Evolutionary conservation across 1,140 invertebrate genomes (phyloP), one percentile per base, ranked within the genome.

Genomic region (Drosophila equinoxialis): DNA sequence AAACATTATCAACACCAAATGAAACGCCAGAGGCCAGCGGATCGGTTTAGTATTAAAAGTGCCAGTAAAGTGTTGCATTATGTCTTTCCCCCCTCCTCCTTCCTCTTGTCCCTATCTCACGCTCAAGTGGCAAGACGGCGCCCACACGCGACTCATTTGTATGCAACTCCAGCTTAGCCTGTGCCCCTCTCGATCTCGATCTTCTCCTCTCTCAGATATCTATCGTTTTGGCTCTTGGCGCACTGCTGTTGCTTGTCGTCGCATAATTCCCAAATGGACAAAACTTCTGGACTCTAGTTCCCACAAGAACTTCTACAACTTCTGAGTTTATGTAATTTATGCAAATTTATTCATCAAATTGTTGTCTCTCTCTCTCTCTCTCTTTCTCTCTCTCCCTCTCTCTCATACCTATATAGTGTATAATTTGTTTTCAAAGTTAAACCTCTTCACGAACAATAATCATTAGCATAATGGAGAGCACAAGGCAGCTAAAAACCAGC

Each of bases 81-180:
- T 62, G 51, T 60, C 55, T 65, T 45, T 37, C 65, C 70, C 59
- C 48, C 54, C 51, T 39, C 70, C 63, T 48, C 54, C 51, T 39
- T 45, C 57, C 57, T 65, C 66, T 54, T 45, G 35, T 64, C 13
- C 35, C 51, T 35, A 41, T 39, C 63, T 51, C 37, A 54, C 30
- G 35, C 35, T 58, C 48, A 76, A 74, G 84, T 87, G 83, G 83
- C 83, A 77, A 74, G 30, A 80, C 79, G 83, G 83, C 83, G 83
- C 83, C 83, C 83, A 87, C 83, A 83, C 76, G 65, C 65, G 62
- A 30, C 79, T 83, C 73, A 86, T 86, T 87, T 83, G 78, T 87
- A 87, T 89, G 84, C 81, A 71, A 41, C 67, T 23, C 33, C 13
- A 41, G 39, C 6, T 39, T 6, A 23, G 20, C 64, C 80, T 71